Conservation (phyloP, 2,888 invertebrate species). For the Amphipoea lucens region DNA sequence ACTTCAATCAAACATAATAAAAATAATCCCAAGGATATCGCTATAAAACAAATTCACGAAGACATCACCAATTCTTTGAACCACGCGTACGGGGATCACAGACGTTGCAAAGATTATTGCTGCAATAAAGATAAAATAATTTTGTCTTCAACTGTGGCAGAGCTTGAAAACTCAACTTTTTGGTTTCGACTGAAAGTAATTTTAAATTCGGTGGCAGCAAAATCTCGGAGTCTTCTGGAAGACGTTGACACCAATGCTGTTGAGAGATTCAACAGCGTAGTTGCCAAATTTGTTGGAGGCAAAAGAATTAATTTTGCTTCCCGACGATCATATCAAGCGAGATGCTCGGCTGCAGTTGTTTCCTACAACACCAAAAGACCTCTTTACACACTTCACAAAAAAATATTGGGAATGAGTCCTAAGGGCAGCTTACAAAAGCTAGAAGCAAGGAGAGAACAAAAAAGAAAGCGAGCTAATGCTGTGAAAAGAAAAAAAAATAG, state of each 20-base stretch:
- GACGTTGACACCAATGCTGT: slow-evolving; percentile 16
- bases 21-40: neutral
- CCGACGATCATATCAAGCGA: slow-evolving; percentile 1
- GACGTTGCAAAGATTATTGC: slow-evolving; percentile 10
- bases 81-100: slow-evolving; percentile 13
- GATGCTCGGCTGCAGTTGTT: slow-evolving; percentile 10
- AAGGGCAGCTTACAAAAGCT: neutral
- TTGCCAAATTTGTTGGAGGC: slow-evolving; percentile 13
- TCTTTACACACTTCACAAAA: slow-evolving; percentile 8
- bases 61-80: slow-evolving; percentile 12
- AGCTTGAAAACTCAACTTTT: slow-evolving; percentile 10
- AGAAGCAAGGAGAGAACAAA: too few relatives aligned
- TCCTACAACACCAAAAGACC: slow-evolving; percentile 10
- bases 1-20: slow-evolving; percentile 9
- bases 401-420: neutral
- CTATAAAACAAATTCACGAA: slow-evolving; percentile 12
- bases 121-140: slow-evolving; percentile 4
- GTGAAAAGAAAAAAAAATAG: too few relatives aligned
- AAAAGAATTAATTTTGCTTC: slow-evolving; percentile 6
- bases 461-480: neutral
- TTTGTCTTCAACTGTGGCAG: slow-evolving; percentile 13
- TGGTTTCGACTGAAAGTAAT: slow-evolving; percentile 19
- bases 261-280: slow-evolving; percentile 18
- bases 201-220: slow-evolving; percentile 19
- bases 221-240: slow-evolving; percentile 9